Evolutionary conservation across 2,888 invertebrate genomes (phyloP).

Genomic region (Polia nebulosa): DNA sequence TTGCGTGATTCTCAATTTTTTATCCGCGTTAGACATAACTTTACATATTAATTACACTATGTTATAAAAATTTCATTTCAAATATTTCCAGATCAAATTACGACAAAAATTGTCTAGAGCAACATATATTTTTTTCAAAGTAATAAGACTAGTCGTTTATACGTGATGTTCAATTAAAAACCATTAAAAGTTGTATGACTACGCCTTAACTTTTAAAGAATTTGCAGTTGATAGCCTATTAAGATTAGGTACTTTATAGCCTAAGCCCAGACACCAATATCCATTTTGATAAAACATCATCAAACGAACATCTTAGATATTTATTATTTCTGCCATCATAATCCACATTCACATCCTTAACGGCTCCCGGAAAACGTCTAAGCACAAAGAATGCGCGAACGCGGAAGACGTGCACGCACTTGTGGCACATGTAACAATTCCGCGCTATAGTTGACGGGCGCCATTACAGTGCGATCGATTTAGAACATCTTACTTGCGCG

Average conservation of each 20-base stretch:
- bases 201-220: no score
- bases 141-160: no score
- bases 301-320: not conserved
- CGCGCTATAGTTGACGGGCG: conserved; percentile 66
- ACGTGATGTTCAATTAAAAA: no score
- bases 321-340: conserved; percentile 11
- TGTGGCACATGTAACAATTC: conserved; percentile 68
- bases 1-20: no score
- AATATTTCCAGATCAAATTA: no score
- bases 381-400: conserved; percentile 73
- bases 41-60: no score
- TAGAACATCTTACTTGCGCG: conserved; percentile 71
- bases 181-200: no score
- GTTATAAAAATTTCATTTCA: no score
- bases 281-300: not conserved
- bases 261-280: not conserved
- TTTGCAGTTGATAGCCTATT: not conserved
- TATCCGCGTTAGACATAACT: no score
- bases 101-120: no score
- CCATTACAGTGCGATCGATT: conserved; percentile 68
- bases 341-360: conserved; percentile 61
- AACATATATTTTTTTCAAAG: no score
- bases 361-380: conserved; percentile 73
- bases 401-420: conserved; percentile 78
- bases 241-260: not conserved